Base-by-base conservation (phyloP, 2,888 invertebrate species). In the Drosophila austrosaltans region DNA sequence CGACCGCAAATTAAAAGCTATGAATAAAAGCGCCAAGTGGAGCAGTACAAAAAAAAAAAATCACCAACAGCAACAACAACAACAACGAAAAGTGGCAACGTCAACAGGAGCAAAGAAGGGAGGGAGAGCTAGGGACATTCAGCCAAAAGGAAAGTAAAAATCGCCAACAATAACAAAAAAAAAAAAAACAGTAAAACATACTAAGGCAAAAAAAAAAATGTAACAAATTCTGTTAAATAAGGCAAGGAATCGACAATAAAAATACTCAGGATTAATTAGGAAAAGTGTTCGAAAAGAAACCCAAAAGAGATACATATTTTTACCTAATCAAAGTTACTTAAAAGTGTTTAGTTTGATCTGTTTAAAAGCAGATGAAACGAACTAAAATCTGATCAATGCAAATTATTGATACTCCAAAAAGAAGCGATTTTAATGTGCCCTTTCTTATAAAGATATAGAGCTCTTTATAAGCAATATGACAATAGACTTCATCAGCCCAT, bases 1-100 rank as follows among this genome's bases (percentile, higher is more conserved):
- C 76, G 86, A 84, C 85, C 86, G 84, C 85, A 85, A 85, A 86
- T 85, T 85, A 85, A 85, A 86, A 85, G 85, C 86, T 82, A 86
- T 86, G 84, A 85, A 86, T 84, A 84, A 87, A 79, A 78, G 81
- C 73, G 68, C 72, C 83, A 83, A 82, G 78, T 74, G 81, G 64
- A 75, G 75, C 44, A 64, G 63, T 22, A 48, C 65, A 71, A 25
- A 48, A 36, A 36, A 36, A 36, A 36, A 8, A 8, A 28, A 28
- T 4, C 20, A 44, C 16, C 61, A 61, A 54, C 32, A 66, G 53
- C 20, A 42, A 44, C 39, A 48, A 58, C n/a, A n/a, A 25, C 39
- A 61, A 58, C 40, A 66, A 61, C 61, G 2, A 53, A 25, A 48
- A 22, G 25, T 48, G 22, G 48, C 48, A 48, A 48, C 53, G n/a